Evolutionary conservation across 2,113 vertebrate genomes (phyloP).

Genomic region (Dryoscopus gambensis): DNA sequence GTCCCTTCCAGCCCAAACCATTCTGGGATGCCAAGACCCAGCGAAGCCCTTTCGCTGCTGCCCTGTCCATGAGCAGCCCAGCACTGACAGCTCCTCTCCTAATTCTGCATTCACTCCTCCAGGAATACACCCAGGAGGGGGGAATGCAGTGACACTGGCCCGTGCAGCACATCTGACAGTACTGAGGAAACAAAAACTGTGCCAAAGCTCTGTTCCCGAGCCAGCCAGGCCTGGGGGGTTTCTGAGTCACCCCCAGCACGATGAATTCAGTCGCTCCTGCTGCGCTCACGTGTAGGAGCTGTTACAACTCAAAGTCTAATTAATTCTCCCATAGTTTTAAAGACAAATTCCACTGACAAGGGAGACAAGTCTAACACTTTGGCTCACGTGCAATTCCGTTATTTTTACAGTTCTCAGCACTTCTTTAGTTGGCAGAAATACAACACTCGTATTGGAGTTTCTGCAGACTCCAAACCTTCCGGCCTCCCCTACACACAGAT

Average conservation of each 20-base stretch:
- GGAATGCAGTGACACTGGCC: fast-evolving
- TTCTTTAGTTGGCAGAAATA: background rate
- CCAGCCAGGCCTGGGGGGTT: fast-evolving
- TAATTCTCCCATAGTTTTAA: background rate
- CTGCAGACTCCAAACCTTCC: background rate
- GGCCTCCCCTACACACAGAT: background rate
- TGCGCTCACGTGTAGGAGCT: fast-evolving
- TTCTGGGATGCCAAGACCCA: background rate
- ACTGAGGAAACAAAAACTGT: fast-evolving
- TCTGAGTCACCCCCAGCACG: fast-evolving
- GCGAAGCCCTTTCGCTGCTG: background rate
- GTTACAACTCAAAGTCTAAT: fast-evolving
- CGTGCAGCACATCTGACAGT: background rate
- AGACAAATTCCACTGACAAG: background rate
- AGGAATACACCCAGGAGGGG: background rate
- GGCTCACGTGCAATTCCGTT: fast-evolving
- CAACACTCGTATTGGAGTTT: background rate
- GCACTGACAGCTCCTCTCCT: background rate
- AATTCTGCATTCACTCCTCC: fast-evolving
- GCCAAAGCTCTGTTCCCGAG: background rate
- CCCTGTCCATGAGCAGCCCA: fast-evolving
- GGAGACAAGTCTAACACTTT: background rate
- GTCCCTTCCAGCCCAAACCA: background rate
- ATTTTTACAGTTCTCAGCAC: background rate
- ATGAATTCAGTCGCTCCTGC: fast-evolving